Conservation (phyloP, 2,888 invertebrate species). For the Hypena proboscidalis region DNA sequence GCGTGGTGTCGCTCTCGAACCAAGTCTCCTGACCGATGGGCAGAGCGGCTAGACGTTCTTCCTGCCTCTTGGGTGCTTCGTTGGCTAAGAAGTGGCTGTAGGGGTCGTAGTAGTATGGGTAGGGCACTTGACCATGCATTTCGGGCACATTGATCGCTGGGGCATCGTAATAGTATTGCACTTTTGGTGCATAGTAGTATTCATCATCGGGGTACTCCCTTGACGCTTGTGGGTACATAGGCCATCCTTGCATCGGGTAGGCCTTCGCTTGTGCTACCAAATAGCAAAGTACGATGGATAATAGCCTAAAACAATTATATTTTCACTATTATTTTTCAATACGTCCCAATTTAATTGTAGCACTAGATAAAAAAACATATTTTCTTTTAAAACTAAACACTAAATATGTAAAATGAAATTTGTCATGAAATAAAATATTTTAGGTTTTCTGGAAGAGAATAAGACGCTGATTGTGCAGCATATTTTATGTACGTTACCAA, state of each 20-base stretch:
- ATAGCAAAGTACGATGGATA: constrained; percentile 76
- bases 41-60: constrained; percentile 85
- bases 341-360: too few species aligned
- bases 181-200: constrained; percentile 83
- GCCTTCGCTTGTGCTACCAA: constrained; percentile 75
- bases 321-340: constrained; percentile 5
- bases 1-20: constrained; percentile 84
- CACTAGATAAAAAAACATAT: too few species aligned
- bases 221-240: constrained; percentile 80
- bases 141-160: constrained; percentile 70
- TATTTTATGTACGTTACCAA: too few species aligned
- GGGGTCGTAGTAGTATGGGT: constrained; percentile 74
- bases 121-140: constrained; percentile 73
- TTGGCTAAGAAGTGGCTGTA: constrained; percentile 82
- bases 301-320: constrained; percentile 63
- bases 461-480: too few species aligned
- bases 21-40: constrained; percentile 89
- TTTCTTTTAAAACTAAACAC: too few species aligned
- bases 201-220: constrained; percentile 84
- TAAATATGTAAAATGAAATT: too few species aligned
- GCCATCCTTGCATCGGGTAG: constrained; percentile 76
- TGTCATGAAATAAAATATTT: too few species aligned
- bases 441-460: too few species aligned
- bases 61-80: constrained; percentile 86
- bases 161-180: constrained; percentile 77